Conservation (phyloP, 2,888 invertebrate species). For the Apodemia duryi region DNA sequence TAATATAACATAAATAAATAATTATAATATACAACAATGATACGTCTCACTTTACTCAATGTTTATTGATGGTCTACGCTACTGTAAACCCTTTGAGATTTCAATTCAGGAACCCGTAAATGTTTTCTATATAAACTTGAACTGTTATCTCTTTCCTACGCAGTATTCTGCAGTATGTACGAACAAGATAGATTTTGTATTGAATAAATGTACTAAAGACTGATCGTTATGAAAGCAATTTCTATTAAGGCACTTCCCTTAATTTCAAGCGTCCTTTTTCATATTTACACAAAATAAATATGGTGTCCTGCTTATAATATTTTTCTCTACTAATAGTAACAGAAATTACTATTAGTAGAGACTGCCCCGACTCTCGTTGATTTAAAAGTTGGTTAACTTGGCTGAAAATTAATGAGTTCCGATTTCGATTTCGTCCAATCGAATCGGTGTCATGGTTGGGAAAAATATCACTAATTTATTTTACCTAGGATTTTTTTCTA, state of each 20-base stretch:
- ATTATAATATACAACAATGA: conserved; percentile 75
- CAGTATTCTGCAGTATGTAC: neutral
- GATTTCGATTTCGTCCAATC: too few relatives aligned
- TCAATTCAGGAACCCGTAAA: conserved; percentile 55
- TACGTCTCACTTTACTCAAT: conserved; percentile 64
- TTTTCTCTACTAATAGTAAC: too few relatives aligned
- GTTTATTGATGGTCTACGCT: conserved; percentile 60
- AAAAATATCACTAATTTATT: too few relatives aligned
- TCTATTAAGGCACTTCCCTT: neutral
- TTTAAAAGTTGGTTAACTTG: too few relatives aligned
- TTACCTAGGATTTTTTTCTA: too few relatives aligned
- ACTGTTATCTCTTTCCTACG: conserved; percentile 18
- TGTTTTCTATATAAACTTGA: neutral
- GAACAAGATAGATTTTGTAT: neutral
- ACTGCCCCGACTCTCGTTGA: too few relatives aligned
- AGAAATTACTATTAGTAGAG: too few relatives aligned
- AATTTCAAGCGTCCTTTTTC: neutral
- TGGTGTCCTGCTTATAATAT: neutral
- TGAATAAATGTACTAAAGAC: neutral
- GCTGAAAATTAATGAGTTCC: too few relatives aligned
- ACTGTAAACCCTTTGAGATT: conserved; percentile 62
- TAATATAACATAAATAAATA: too few relatives aligned
- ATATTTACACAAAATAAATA: neutral
- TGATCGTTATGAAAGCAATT: conserved; percentile 16
- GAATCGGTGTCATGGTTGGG: too few relatives aligned